These are phyloP conservation scores for Lysandra bellargus DNA, from an alignment of 2,888 invertebrate genomes.

Conservation along the genomic window DNA sequence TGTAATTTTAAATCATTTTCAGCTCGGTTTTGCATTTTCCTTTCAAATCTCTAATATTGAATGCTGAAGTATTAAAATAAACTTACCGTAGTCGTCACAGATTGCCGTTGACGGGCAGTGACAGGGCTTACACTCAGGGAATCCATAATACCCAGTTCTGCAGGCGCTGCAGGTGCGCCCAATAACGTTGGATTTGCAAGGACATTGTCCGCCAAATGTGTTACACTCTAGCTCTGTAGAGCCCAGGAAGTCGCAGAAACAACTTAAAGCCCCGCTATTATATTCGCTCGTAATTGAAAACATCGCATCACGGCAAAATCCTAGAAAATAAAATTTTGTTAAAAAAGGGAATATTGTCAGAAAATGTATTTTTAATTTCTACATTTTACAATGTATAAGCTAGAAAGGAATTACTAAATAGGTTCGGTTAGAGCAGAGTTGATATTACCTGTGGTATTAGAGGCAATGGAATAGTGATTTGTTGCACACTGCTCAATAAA, in stretches of 20 bases:
- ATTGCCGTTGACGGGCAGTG: slow-evolving; percentile 91
- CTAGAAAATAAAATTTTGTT: slow-evolving; percentile 55
- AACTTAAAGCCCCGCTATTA: slow-evolving; percentile 95
- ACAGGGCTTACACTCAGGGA: slow-evolving; percentile 95
- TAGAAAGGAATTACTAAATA: not conserved
- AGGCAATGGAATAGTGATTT: slow-evolving; percentile 90
- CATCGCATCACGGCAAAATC: slow-evolving; percentile 94
- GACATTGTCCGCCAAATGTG: slow-evolving; percentile 97
- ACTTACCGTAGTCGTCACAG: slow-evolving; percentile 84
- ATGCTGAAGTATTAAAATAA: not conserved
- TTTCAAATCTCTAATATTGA: not conserved
- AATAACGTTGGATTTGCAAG: slow-evolving; percentile 95
- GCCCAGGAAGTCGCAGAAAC: slow-evolving; percentile 94
- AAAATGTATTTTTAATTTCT: no score
- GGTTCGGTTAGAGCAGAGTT: not conserved
- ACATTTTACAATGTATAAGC: not conserved
- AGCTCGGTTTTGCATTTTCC: no score
- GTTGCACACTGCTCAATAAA: slow-evolving; percentile 94
- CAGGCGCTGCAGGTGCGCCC: slow-evolving; percentile 92
- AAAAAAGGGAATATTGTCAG: not conserved
- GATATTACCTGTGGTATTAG: slow-evolving; percentile 78
- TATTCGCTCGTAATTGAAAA: slow-evolving; percentile 97
- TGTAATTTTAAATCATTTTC: no score
- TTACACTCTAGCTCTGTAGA: slow-evolving; percentile 92
- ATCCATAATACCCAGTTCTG: slow-evolving; percentile 96